Evolutionary conservation across 2,797 vertebrate genomes (phyloP).

Genomic region (Eupleurogrammus muticus): DNA sequence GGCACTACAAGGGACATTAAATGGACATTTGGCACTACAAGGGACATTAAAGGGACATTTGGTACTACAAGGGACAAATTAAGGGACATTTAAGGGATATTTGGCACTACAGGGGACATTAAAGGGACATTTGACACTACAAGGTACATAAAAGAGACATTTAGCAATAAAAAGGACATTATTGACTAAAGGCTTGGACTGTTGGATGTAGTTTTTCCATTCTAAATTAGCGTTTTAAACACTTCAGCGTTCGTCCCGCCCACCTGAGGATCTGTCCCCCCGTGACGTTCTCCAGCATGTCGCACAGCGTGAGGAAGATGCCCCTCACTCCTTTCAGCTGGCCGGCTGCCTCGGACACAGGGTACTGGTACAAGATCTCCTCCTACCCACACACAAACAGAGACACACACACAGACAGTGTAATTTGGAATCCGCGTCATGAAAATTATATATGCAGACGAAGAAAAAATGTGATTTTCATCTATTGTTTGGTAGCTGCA

Average conservation of each 20-base stretch:
- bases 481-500: constrained; percentile 24
- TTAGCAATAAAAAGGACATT: too few species aligned
- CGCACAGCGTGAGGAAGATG: constrained; percentile 95
- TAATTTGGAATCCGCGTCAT: neutral
- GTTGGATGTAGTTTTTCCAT: too few species aligned
- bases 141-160: too few species aligned
- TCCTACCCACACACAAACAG: constrained; percentile 78
- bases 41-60: too few species aligned
- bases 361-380: constrained; percentile 96
- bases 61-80: too few species aligned
- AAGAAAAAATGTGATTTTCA: constrained; percentile 33
- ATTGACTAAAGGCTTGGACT: too few species aligned
- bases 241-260: neutral
- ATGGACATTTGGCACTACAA: too few species aligned
- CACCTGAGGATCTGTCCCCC: constrained; percentile 93
- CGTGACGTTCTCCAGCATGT: constrained; percentile 95
- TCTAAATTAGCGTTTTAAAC: too few species aligned
- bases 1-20: too few species aligned
- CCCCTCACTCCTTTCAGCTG: constrained; percentile 94
- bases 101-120: too few species aligned
- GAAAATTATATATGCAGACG: constrained; percentile 5
- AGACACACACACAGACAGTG: neutral
- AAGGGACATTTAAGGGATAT: too few species aligned
- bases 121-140: too few species aligned
- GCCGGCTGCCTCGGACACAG: constrained; percentile 89